Evolutionary conservation across 2,888 invertebrate genomes (phyloP).

Genomic region (Ellobium chinense): DNA sequence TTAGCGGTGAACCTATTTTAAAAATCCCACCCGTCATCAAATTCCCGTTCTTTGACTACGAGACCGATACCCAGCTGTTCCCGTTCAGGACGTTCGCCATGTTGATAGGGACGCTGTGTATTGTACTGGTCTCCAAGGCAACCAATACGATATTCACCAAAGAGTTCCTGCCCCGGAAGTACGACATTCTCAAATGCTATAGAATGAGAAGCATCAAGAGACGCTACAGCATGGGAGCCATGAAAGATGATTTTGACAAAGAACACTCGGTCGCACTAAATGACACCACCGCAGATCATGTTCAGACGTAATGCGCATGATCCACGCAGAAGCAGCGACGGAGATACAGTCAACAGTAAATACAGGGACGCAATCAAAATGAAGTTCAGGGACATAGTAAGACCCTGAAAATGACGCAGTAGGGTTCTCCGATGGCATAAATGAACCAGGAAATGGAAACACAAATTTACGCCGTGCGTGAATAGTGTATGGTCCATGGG

Average conservation of each 20-base stretch:
- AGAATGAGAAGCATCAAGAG: constrained; percentile 21
- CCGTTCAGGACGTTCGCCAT: constrained; percentile 60
- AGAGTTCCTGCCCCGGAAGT: constrained; percentile 43
- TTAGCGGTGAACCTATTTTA: constrained; percentile 92
- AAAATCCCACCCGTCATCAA: constrained; percentile 77
- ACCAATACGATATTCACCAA: constrained; percentile 52
- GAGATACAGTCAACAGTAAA: background rate
- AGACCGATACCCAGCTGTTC: constrained; percentile 52
- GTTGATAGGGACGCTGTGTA: constrained; percentile 51
- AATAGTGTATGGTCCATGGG: too few relatives aligned
- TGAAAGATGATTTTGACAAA: constrained; percentile 55
- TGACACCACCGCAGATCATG: too few relatives aligned
- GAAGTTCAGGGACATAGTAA: too few relatives aligned
- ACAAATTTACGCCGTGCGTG: too few relatives aligned
- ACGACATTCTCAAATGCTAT: constrained; percentile 51
- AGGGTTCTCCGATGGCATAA: too few relatives aligned
- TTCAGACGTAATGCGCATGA: too few relatives aligned
- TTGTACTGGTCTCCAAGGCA: constrained; percentile 52
- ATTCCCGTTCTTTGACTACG: constrained; percentile 55
- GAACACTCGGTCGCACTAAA: constrained; percentile 58
- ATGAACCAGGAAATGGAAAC: too few relatives aligned
- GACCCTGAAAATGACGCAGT: too few relatives aligned
- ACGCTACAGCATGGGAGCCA: constrained; percentile 52
- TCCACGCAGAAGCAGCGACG: too few relatives aligned
- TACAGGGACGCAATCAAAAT: too few relatives aligned